These are phyloP conservation scores for Idris sp. DNA, from an alignment of 1,140 invertebrate species.

Conservation along the genomic window DNA sequence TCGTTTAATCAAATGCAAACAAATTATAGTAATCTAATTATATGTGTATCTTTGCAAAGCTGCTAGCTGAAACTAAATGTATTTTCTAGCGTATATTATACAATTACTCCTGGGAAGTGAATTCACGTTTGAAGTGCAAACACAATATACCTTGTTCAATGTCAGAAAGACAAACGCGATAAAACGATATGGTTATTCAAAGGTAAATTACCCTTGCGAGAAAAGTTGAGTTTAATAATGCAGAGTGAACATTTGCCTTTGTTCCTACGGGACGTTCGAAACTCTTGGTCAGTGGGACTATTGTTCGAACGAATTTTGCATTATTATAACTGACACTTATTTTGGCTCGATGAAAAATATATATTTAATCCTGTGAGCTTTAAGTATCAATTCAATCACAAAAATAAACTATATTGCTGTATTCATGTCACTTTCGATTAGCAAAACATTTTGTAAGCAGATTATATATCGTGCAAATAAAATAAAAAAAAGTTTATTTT, in stretches of 20 bases:
- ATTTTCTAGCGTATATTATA: slow-evolving; percentile 20
- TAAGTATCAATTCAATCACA: too few relatives aligned
- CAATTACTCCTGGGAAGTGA: slow-evolving; percentile 27
- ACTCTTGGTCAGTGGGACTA: slow-evolving; percentile 42
- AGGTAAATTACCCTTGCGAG: slow-evolving; percentile 37
- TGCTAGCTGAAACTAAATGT: slow-evolving; percentile 23
- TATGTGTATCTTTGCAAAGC: slow-evolving; percentile 1
- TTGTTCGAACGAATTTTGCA: slow-evolving; percentile 30
- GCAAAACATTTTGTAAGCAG: too few relatives aligned
- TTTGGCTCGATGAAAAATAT: slow-evolving; percentile 5
- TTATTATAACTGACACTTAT: slow-evolving; percentile 17
- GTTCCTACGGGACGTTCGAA: slow-evolving; percentile 23
- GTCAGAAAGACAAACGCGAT: slow-evolving; percentile 52
- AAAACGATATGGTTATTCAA: slow-evolving; percentile 51
- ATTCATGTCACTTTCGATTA: too few relatives aligned
- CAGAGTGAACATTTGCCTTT: slow-evolving; percentile 30
- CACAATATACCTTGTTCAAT: slow-evolving; percentile 37
- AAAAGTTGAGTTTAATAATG: slow-evolving; percentile 50
- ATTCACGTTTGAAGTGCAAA: slow-evolving; percentile 20
- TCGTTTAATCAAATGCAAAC: too few relatives aligned
- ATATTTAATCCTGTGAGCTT: too few relatives aligned
- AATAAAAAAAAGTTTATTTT: too few relatives aligned
- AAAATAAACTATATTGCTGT: too few relatives aligned
- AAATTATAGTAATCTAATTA: slow-evolving; percentile 18
- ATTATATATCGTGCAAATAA: too few relatives aligned